Conservation (phyloP, 2,113 vertebrate species). For the Baryphthengus martii region DNA sequence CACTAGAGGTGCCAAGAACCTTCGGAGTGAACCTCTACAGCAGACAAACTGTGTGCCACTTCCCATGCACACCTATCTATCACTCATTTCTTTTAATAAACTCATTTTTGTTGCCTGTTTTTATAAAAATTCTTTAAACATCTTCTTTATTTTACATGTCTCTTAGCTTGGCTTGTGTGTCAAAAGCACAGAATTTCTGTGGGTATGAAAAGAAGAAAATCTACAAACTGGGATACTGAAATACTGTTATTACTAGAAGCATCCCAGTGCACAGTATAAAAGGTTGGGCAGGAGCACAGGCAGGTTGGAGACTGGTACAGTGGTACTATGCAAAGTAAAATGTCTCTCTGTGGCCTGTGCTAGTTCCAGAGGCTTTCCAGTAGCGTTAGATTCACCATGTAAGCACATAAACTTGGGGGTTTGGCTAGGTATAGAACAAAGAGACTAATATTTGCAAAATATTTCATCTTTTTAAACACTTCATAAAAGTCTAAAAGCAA, state of each 20-base stretch:
- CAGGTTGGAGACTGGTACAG: background rate
- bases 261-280: background rate
- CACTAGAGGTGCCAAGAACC: background rate
- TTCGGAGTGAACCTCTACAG: background rate
- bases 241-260: background rate
- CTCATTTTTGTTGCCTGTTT: background rate
- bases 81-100: background rate
- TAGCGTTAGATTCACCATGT: background rate
- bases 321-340: background rate
- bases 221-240: background rate
- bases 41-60: background rate
- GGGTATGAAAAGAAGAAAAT: background rate
- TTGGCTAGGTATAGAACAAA: background rate
- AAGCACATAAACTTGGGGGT: background rate
- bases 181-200: background rate
- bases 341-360: background rate
- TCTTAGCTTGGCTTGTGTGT: background rate
- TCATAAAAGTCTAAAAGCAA: background rate
- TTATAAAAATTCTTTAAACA: background rate
- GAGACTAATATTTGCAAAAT: background rate
- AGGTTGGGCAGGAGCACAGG: background rate
- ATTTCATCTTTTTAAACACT: background rate
- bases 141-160: background rate
- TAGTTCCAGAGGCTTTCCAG: background rate
- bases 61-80: background rate